phyloP scores from a whole-genome alignment of 92 coral and sea anemone species.

The Epizoanthus fatuus region DNA sequence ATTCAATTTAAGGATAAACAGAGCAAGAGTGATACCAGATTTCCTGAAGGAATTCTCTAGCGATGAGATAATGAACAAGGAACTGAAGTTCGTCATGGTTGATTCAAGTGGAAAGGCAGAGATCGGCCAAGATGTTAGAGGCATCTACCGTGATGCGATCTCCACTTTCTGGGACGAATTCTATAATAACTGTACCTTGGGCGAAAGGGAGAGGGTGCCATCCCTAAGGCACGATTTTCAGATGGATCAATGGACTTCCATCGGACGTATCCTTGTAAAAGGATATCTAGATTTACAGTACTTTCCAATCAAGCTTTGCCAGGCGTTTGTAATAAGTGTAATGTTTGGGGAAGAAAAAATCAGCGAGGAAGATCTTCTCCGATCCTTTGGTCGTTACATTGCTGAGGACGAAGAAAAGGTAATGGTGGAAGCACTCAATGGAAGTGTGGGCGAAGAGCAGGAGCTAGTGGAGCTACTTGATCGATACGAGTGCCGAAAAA shows the following conservation, averaged over 20 bases:
- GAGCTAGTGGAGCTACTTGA: slow-evolving; percentile 40
- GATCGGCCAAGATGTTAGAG: slow-evolving; percentile 35
- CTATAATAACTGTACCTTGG: slow-evolving; percentile 58
- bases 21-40: slow-evolving; percentile 5
- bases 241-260: slow-evolving; percentile 46
- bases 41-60: slow-evolving; percentile 5
- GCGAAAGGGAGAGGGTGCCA: slow-evolving; percentile 74
- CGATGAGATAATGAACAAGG: slow-evolving; percentile 14
- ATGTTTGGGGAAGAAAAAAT: slow-evolving; percentile 15
- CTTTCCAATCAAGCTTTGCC: slow-evolving; percentile 44
- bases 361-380: slow-evolving; percentile 5
- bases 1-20: not conserved
- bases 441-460: slow-evolving; percentile 16
- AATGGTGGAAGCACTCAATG: not conserved
- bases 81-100: slow-evolving; percentile 27
- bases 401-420: slow-evolving; percentile 13
- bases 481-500: slow-evolving; percentile 36
- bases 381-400: slow-evolving; percentile 17
- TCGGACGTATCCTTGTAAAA: slow-evolving; percentile 44
- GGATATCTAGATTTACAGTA: slow-evolving; percentile 44
- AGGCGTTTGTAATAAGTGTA: slow-evolving; percentile 29
- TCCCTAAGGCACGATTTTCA: slow-evolving; percentile 51
- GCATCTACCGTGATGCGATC: slow-evolving; percentile 74
- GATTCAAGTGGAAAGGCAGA: slow-evolving; percentile 23
- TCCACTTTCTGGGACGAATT: slow-evolving; percentile 73